Conservation (phyloP, 2,888 invertebrate genomes). For the Polydrusus pterygomalis region DNA sequence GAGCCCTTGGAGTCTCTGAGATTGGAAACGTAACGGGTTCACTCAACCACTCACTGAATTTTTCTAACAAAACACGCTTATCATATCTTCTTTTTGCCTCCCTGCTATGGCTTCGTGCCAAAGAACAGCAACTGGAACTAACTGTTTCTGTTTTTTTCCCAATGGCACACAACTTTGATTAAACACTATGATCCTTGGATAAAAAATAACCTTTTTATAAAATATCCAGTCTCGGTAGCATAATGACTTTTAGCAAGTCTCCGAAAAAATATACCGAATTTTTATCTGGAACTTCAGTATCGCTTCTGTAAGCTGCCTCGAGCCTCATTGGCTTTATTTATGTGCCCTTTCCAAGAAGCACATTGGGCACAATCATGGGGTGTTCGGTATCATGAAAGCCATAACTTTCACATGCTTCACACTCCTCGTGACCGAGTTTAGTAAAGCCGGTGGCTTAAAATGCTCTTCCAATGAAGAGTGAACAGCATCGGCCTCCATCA, state of each 20-base stretch:
- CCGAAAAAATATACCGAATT: background rate
- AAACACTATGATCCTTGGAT: conserved; percentile 24
- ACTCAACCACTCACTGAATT: conserved; percentile 1
- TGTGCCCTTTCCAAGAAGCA: background rate
- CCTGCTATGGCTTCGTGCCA: conserved; percentile 61
- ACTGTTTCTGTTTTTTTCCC: conserved; percentile 23
- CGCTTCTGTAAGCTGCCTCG: background rate
- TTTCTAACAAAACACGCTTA: too few relatives aligned
- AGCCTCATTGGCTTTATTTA: background rate
- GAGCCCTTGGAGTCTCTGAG: background rate
- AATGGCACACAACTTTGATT: conserved; percentile 45
- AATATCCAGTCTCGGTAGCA: conserved; percentile 38
- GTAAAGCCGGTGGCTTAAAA: too few relatives aligned
- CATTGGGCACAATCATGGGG: background rate
- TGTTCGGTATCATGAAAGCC: background rate
- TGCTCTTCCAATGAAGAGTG: too few relatives aligned
- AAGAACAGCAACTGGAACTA: conserved; percentile 48
- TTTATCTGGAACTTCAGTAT: background rate
- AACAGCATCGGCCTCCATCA: too few relatives aligned
- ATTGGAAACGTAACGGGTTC: conserved; percentile 6
- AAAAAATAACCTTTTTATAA: conserved; percentile 49
- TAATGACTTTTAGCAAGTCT: conserved; percentile 36
- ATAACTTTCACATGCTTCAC: background rate
- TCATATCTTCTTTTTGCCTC: conserved; percentile 57
- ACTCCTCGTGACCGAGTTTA: background rate